Evolutionary conservation across 1,140 invertebrate genomes (phyloP), one percentile per base, ranked within the genome.

Genomic region (Samia ricini): DNA sequence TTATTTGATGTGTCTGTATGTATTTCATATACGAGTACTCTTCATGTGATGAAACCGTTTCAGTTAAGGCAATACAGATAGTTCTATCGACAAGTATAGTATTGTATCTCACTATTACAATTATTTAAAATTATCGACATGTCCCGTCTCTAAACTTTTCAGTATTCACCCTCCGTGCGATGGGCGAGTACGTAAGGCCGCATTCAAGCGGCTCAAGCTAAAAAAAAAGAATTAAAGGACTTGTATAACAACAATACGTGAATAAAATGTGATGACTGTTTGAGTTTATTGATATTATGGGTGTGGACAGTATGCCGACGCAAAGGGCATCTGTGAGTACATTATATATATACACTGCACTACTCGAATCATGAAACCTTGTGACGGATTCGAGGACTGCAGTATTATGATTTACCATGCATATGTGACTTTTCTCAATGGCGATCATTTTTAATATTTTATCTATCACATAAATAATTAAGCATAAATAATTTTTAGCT

Each of bases 251-350:
- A 57, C 26, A 36, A 36, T 57, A 36, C 19, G 19, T 20, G 33
- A 59, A 57, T 68, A 70, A 78, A 12, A 64, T 70, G 63, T 69
- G 61, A 76, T 58, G 62, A 71, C 52, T 69, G 64, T 70, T 61
- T 23, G 10, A 15, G 8, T 33, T 57, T 42, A 10, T 42, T 42
- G 33, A 12, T 4, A 74, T 59, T 15, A 88, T 88, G 85, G 85
- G 85, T 50, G 81, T 88, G 64, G 85, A 88, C 62, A 85, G 76
- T 59, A 24, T 75, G 33, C 78, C 77, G 20, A 71, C 76, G 50
- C 75, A 75, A 61, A 66, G 80, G 49, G 69, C 74, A 12, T 71
- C 60, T 60, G 74, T 74, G 58, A 75, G 68, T 74, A 63, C 58
- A 57, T 33, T 20, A 56, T 18, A n/a, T 56, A 20, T 36, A 57